Base-by-base conservation (phyloP, 2,888 invertebrate genomes). In the Mylabris sibirica region DNA sequence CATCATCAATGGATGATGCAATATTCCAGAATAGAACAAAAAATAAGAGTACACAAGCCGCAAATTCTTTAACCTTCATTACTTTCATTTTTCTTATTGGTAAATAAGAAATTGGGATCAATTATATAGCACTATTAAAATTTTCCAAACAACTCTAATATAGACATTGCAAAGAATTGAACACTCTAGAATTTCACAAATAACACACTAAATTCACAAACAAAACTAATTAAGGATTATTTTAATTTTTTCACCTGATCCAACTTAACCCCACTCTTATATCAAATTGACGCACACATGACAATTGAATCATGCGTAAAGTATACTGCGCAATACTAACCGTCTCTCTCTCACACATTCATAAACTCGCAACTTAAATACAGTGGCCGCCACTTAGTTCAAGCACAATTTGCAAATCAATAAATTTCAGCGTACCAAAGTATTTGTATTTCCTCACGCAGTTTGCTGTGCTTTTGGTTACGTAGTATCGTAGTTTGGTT, bases 1-100 rank as follows among this genome's bases (percentile, higher is more conserved):
- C 41, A 44, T 68, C 66, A 66, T 78, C 73, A 68, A 78, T 72
- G 8, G 75, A 65, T 30, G 77, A 77, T 26, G 75, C 78, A 77
- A 78, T 78, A 73, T 79, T 77, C 70, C 76, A 75, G 67, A 78
- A 76, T 35, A 79, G 68, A 14, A 78, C 61, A 60, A 79, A 77
- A 70, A 73, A 78, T 49, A 77, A 22, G 60, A 73, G 72, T 12
- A 75, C 72, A 30, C 66, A 65, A 12, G 63, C 65, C 11, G 63
- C 30, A 59, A 65, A 70, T 30, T 66, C 63, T 64, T 68, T 64
- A 30, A 63, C 11, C 57, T 70, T 71, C 73, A 73, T 73, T 41
- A 4, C 34, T 60, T 20, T 20, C 38, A 62, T 49, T 57, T 41
- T 53, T 53, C 22, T 22, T 20, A 9, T 11, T 8, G 22, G 35